phyloP scores from a whole-genome alignment of 2,797 vertebrate genomes.

The Notolepis coatsorum region DNA sequence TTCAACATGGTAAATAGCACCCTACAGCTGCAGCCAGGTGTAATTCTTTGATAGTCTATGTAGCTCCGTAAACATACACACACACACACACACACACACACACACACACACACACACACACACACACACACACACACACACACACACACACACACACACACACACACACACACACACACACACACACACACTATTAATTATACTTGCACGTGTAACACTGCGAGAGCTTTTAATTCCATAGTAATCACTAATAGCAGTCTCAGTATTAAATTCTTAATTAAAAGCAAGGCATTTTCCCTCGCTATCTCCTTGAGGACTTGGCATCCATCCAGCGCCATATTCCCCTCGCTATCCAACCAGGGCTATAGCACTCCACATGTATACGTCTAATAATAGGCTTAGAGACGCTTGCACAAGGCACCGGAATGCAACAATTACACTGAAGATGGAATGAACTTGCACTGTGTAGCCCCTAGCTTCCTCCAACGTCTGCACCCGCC shows the following conservation, averaged over 20 bases:
- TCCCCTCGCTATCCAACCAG: conserved; percentile 63
- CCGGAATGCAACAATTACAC: conserved; percentile 73
- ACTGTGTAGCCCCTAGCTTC: conserved; percentile 37
- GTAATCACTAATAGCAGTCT: conserved; percentile 76
- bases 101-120: conserved; percentile 4
- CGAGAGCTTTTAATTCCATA: conserved; percentile 74
- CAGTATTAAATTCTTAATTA: conserved; percentile 78
- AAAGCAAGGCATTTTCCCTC: conserved; percentile 71
- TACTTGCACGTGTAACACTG: conserved; percentile 59
- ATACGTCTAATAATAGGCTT: conserved; percentile 78
- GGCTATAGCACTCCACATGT: conserved; percentile 69
- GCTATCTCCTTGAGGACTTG: conserved; percentile 73
- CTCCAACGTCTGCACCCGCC: no score
- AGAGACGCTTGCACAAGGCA: conserved; percentile 55
- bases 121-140: neutral
- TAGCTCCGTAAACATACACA: no score
- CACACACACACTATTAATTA: conserved; percentile 53
- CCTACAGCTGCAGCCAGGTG: no score
- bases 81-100: neutral
- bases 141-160: conserved; percentile 10
- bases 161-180: no score
- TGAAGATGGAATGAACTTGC: conserved; percentile 61
- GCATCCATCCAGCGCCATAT: conserved; percentile 59
- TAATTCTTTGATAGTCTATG: no score
- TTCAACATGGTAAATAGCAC: no score